Base-by-base conservation (phyloP, 1,140 invertebrate genomes). In the Megathymus violae region DNA sequence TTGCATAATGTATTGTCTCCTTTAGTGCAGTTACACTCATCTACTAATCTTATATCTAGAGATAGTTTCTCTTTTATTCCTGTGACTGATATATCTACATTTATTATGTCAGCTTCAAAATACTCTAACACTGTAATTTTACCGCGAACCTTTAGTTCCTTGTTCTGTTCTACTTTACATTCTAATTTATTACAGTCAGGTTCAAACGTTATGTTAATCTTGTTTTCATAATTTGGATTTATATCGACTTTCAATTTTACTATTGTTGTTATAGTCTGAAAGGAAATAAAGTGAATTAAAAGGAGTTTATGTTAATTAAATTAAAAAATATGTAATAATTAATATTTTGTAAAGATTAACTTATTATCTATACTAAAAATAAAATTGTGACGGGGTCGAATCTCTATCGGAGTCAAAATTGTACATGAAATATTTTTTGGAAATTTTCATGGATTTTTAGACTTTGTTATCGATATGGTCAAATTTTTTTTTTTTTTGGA, bases 41-140 rank as follows among this genome's bases (percentile, higher is more conserved):
- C 97, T 16, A 96, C 90, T 69, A 96, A 92, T 60, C 95, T 93
- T 41, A 97, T 71, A 34, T 96, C 93, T 40, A 97, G 88, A 3
- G 82, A 91, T 11, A 97, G 78, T 76, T 93, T 94, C 79, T 97
- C 96, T 52, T 94, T 94, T 14, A 97, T 90, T 31, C 96, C 96
- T 54, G 95, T 74, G 11, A 82, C 60, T 44, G 61, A 15, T 48
- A 88, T 65, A 41, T 79, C 71, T 47, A 86, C 43, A 9, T 14
- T 38, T 13, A 74, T 56, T 9, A 69, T 69, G 10, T 70, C 31
- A 7, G 34, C 6, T 4, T 62, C 48, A 19, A 70, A 48, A 10
- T 77, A 66, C 36, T 78, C 36, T 36, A 74, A 48, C 6, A 80
- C 38, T 58, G 58, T 69, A 31, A 85, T 65, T 4, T 54, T 77